Percentiles rank a stretch among this genome's conserved stretches.
These are phyloP conservation scores for Exaiptasia diaphana DNA, from an alignment of 64 coral and sea anemone genomes.

Conservation along the genomic window DNA sequence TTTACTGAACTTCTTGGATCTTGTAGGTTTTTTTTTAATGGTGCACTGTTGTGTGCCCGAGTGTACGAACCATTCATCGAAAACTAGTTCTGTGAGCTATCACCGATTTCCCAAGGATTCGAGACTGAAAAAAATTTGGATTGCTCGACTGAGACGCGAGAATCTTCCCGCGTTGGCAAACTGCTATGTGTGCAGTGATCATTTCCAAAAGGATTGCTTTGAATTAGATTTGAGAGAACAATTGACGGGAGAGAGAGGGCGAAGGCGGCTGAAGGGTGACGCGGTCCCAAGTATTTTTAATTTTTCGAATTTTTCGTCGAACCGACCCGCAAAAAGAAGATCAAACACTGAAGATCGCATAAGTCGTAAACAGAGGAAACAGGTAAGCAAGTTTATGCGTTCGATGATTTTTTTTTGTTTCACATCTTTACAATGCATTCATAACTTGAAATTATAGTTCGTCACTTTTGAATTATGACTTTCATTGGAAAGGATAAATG, in stretches of 20 bases:
- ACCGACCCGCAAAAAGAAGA: neutral
- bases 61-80: neutral
- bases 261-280: constrained; percentile 1
- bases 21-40: neutral
- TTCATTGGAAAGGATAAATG: too few species aligned
- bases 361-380: neutral
- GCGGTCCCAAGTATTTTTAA: neutral
- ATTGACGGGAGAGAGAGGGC: neutral
- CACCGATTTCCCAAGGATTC: neutral
- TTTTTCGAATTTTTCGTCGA: neutral
- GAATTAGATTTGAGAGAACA: neutral
- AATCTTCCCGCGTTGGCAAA: constrained; percentile 2
- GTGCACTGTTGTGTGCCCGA: neutral
- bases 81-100: neutral
- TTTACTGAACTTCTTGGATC: neutral
- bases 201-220: neutral
- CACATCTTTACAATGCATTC: too few species aligned
- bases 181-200: constrained; percentile 22
- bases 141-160: neutral
- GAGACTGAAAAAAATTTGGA: neutral
- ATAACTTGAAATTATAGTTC: too few species aligned
- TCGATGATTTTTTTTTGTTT: too few species aligned
- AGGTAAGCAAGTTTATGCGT: neutral
- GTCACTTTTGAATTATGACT: too few species aligned
- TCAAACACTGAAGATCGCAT: neutral